phyloP scores from a whole-genome alignment of 2,797 vertebrate species.

The Trichosurus vulpecula region DNA sequence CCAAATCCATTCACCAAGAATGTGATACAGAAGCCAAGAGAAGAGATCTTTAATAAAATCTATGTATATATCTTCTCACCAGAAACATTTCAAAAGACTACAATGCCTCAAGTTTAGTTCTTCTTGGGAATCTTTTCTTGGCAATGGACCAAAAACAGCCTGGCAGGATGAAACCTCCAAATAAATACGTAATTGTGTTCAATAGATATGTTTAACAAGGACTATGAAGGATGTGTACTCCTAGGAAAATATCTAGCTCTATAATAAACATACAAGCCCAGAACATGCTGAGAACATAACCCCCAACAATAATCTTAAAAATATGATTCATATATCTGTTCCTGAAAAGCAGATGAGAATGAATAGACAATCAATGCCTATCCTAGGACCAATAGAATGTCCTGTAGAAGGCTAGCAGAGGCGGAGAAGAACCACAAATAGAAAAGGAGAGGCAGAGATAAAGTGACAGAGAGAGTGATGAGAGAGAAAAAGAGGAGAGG shows the following conservation, averaged over 20 bases:
- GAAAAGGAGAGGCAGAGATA: not conserved
- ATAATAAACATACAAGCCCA: not conserved
- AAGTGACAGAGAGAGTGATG: not conserved
- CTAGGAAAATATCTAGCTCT: not conserved
- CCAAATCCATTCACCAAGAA: not conserved
- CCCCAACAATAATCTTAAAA: not conserved
- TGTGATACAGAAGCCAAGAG: not conserved
- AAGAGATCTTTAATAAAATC: not conserved
- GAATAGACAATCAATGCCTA: not conserved
- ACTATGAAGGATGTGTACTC: not conserved
- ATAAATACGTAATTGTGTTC: not conserved
- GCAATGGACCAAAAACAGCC: not conserved
- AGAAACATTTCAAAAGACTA: not conserved
- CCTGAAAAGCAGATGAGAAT: not conserved
- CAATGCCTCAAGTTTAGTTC: not conserved
- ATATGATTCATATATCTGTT: not conserved
- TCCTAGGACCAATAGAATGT: not conserved
- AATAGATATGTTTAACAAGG: not conserved
- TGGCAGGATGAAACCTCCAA: not conserved
- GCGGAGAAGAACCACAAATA: not conserved
- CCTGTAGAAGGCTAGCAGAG: not conserved
- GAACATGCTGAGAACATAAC: not conserved
- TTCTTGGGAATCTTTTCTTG: not conserved
- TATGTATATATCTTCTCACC: not conserved
- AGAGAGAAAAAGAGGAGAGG: too few species aligned